Conservation (phyloP, 2,797 vertebrate species). For the Geotrypetes seraphini region DNA sequence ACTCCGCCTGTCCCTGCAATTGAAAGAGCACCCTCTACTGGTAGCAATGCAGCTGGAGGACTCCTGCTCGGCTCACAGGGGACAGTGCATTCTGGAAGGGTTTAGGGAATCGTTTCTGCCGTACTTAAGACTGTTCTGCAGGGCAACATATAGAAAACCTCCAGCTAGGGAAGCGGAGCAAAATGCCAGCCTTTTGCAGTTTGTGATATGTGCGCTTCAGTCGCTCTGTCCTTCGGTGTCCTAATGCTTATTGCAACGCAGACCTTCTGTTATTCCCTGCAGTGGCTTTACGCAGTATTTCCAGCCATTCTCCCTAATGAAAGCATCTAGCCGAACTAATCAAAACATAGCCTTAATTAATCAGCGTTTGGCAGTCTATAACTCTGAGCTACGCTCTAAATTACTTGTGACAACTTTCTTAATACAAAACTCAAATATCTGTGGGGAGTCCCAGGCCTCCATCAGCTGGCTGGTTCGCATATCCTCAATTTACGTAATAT, state of each 20-base stretch:
- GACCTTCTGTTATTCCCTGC: conserved; percentile 7
- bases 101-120: too few species aligned
- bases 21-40: too few species aligned
- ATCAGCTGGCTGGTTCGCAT: conserved; percentile 13
- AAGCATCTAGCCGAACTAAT: conserved; percentile 69
- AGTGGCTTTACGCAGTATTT: conserved; percentile 39
- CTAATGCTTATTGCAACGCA: conserved; percentile 2
- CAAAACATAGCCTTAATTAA: conserved; percentile 66
- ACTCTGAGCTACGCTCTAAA: conserved; percentile 39
- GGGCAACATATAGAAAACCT: too few species aligned
- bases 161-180: too few species aligned
- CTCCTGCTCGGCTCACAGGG: too few species aligned
- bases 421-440: conserved; percentile 43
- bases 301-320: conserved; percentile 58
- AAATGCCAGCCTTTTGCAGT: too few species aligned
- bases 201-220: too few species aligned
- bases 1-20: too few species aligned
- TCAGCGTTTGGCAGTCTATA: conserved; percentile 61
- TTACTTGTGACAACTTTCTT: conserved; percentile 66
- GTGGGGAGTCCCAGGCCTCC: conserved; percentile 25
- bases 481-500: conserved; percentile 34
- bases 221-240: not conserved
- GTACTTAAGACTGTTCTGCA: too few species aligned
- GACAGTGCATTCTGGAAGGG: too few species aligned
- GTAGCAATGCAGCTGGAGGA: too few species aligned